Conservation (phyloP, 2,113 vertebrate species). For the Copsychus sechellarum region DNA sequence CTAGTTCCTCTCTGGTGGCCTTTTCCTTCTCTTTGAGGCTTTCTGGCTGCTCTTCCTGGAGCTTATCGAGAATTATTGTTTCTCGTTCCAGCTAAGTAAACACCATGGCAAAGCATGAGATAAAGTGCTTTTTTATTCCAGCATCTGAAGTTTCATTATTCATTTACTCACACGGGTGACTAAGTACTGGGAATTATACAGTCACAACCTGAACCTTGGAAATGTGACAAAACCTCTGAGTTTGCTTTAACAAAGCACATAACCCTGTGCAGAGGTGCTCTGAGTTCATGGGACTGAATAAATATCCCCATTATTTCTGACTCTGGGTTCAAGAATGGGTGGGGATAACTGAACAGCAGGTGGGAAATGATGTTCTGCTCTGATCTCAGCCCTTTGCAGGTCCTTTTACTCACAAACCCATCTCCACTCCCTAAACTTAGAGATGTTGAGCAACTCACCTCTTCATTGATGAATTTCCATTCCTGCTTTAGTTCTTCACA, state of each 20-base stretch:
- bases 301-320: background rate
- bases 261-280: background rate
- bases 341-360: background rate
- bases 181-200: background rate
- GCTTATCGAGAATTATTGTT: slow-evolving; percentile 79
- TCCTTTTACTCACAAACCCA: background rate
- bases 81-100: slow-evolving; percentile 84
- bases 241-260: background rate
- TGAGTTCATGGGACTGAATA: background rate
- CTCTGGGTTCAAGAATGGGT: background rate
- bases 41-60: slow-evolving; percentile 85
- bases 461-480: slow-evolving; percentile 82
- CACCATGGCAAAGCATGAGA: slow-evolving; percentile 4
- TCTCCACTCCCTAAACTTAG: background rate
- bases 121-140: background rate
- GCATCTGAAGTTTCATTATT: slow-evolving; percentile 15
- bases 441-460: slow-evolving; percentile 72
- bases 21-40: slow-evolving; percentile 62
- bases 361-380: background rate
- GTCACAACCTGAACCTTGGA: background rate
- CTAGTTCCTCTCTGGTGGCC: slow-evolving; percentile 76
- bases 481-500: slow-evolving; percentile 77
- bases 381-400: background rate
- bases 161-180: background rate
- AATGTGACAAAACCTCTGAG: background rate